phyloP scores from a whole-genome alignment of 2,888 invertebrate species.

The Netelia inedita region DNA sequence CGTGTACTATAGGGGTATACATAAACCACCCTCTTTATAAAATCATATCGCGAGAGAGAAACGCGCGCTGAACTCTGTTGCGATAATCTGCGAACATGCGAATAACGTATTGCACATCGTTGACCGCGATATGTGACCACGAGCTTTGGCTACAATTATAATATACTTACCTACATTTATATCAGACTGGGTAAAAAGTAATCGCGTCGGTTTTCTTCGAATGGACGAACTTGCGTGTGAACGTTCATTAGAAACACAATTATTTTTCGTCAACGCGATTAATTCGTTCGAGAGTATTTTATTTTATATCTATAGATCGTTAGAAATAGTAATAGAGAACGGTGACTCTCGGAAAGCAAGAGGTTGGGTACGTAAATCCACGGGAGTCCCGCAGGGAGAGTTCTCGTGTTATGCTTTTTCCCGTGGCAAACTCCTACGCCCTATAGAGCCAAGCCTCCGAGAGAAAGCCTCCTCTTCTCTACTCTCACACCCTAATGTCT shows the following conservation, averaged over 20 bases:
- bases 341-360: conserved; percentile 23
- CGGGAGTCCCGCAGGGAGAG: conserved; percentile 76
- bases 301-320: conserved; percentile 15
- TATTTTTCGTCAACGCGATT: conserved; percentile 12
- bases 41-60: conserved; percentile 48
- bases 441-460: conserved; percentile 57
- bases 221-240: no score
- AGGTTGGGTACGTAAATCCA: conserved; percentile 30
- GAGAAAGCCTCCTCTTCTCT: conserved; percentile 26
- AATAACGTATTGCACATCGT: conserved; percentile 49
- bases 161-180: background rate
- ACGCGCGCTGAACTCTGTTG: conserved; percentile 40
- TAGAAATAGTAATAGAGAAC: conserved; percentile 39
- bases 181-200: background rate
- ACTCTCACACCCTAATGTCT: conserved; percentile 80
- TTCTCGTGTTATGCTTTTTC: conserved; percentile 77
- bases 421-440: conserved; percentile 77
- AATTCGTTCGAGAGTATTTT: conserved; percentile 33
- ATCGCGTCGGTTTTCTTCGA: no score
- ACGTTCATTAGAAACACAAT: background rate
- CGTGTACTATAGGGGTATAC: conserved; percentile 27
- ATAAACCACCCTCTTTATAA: conserved; percentile 37
- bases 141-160: conserved; percentile 37
- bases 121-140: conserved; percentile 16
- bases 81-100: conserved; percentile 58